These are phyloP conservation scores for Phoxinus dragarum DNA, from an alignment of 2,797 vertebrate genomes.

Conservation along the genomic window DNA sequence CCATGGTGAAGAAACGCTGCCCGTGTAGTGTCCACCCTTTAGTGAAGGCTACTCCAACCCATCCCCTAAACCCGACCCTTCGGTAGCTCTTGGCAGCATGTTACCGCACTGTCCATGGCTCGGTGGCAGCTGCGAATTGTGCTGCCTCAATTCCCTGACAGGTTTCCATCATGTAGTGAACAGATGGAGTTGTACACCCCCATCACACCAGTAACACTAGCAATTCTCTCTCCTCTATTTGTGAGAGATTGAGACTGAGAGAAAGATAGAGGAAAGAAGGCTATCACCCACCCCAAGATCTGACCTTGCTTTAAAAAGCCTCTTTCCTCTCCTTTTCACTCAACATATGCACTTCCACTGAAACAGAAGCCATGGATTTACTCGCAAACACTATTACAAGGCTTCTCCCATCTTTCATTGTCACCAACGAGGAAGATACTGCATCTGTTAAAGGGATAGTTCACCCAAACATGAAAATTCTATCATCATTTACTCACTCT, in stretches of 20 bases:
- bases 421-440: background rate
- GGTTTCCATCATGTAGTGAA: slow-evolving; percentile 61
- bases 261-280: slow-evolving; percentile 24
- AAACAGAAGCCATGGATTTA: slow-evolving; percentile 23
- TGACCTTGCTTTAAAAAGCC: slow-evolving; percentile 46
- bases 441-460: background rate
- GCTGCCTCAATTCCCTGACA: slow-evolving; percentile 60
- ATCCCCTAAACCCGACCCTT: slow-evolving; percentile 37
- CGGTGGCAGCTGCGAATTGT: slow-evolving; percentile 61
- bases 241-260: slow-evolving; percentile 24
- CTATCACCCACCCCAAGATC: slow-evolving; percentile 25
- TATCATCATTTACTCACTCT: background rate
- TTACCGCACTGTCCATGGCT: slow-evolving; percentile 20
- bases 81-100: slow-evolving; percentile 44
- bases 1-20: slow-evolving; percentile 44
- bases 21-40: slow-evolving; percentile 26
- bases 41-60: slow-evolving; percentile 4
- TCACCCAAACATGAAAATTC: background rate
- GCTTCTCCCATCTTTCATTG: background rate
- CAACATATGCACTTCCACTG: slow-evolving; percentile 24
- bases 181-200: slow-evolving; percentile 65
- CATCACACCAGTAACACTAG: slow-evolving; percentile 62
- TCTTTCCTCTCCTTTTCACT: slow-evolving; percentile 8
- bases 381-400: slow-evolving; percentile 13
- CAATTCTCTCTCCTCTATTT: slow-evolving; percentile 55